Evolutionary conservation across 2,888 invertebrate genomes (phyloP), one percentile per base, ranked within the genome.

Genomic region (Caenorhabditis auriculariae): DNA sequence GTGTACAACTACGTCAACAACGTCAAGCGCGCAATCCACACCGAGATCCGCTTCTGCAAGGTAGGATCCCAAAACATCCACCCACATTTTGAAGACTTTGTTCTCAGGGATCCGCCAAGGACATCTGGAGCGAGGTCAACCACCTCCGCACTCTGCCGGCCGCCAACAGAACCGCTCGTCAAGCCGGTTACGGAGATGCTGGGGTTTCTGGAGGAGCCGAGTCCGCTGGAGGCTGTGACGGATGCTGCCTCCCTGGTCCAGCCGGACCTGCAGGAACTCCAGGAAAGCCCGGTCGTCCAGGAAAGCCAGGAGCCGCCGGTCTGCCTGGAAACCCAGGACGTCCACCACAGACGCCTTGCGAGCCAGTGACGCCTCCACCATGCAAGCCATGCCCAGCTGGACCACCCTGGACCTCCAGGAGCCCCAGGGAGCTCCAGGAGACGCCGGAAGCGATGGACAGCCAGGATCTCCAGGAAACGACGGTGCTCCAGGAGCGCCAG

Each of bases 321-420:
- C 60, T 59, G 38, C 60, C 73, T 53, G 63, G 73, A 61, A 74
- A 72, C 60, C 72, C 72, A 38, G 72, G 74, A 51, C 54, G 64
- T 27, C 74, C 74, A 54, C 74, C 72, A 43, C 69, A 69, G 67
- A 69, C 69, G 54, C 72, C 76, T 53, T 76, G 76, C 58, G 74
- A 76, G 57, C 74, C 74, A 42, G 54, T 73, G 67, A 73, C 73
- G 45, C 73, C 73, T 53, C 72, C 72, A 54, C 72, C 72, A 54
- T 70, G 74, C 73, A 71, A 73, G 55, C 75, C 72, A 43, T 74
- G 74, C 69, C 70, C 70, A 42, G 62, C 60, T 59, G 72, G 68
- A 66, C 68, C 68, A 49, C 58, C 70, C 23, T 65, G 68, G 62
- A 67, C 70, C 47, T 65, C 70, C n/a, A n/a, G 54, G 69, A 66